Evolutionary conservation across 2,888 invertebrate species (phyloP).

Genomic region (Tiliacea aurago): DNA sequence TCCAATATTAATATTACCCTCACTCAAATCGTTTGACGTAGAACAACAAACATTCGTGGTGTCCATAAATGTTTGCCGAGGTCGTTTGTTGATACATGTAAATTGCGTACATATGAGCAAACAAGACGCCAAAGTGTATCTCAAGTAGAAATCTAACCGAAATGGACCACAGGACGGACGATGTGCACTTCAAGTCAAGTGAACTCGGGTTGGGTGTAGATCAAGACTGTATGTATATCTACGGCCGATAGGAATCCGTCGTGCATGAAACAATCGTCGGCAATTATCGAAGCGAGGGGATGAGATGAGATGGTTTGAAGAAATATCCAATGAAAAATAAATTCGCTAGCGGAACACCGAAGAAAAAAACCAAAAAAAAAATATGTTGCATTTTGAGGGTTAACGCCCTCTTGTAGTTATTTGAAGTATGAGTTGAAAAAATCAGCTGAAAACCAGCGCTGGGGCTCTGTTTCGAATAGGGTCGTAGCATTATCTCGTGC

Average conservation of each 20-base stretch:
- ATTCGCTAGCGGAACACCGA: not conserved
- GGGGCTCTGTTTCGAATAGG: too few species aligned
- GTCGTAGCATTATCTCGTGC: too few species aligned
- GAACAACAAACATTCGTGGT: not conserved
- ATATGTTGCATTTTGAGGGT: not conserved
- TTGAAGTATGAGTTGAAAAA: not conserved
- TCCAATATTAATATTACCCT: not conserved
- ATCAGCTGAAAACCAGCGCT: too few species aligned
- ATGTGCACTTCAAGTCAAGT: constrained; percentile 41
- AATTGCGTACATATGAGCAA: constrained; percentile 10
- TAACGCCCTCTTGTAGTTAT: not conserved
- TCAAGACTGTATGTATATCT: not conserved
- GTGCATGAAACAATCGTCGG: not conserved
- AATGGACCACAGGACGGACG: constrained; percentile 23
- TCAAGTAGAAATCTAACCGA: constrained; percentile 40
- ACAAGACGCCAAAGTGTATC: constrained; percentile 36
- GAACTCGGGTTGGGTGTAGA: constrained; percentile 14
- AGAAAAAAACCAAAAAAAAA: not conserved
- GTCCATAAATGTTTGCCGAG: constrained; percentile 7
- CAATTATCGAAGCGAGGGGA: not conserved
- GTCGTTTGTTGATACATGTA: constrained; percentile 31
- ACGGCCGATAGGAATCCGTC: not conserved
- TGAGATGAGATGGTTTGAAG: not conserved
- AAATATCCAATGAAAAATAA: not conserved
- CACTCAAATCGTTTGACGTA: not conserved